A percentile compares a stretch with the other conserved stretches of the same genome.
Conservation (phyloP, 2,888 invertebrate species). For the Pandemis corylana region DNA sequence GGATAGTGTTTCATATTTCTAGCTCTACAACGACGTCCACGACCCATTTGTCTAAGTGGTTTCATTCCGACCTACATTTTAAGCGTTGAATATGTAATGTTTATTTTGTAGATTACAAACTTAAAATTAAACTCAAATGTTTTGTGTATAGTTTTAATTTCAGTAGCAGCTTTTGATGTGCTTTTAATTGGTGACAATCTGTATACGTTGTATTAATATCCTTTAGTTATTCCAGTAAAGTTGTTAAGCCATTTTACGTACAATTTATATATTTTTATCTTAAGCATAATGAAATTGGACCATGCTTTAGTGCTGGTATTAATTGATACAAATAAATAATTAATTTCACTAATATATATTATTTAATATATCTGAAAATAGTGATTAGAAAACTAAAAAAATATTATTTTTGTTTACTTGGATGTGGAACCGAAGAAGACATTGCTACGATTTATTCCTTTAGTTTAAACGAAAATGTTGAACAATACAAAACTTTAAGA, state of each 20-base stretch:
- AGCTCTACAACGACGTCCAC: neutral
- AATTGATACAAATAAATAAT: neutral
- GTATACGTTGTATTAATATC: neutral
- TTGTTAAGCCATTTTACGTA: neutral
- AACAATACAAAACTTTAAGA: neutral
- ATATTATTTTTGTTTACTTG: neutral
- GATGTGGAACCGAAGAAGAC: neutral
- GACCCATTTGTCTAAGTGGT: constrained; percentile 18
- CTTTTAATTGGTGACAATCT: neutral
- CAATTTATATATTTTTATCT: neutral
- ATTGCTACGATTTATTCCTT: neutral
- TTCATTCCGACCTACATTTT: constrained; percentile 10
- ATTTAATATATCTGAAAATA: too few relatives aligned
- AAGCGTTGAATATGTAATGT: constrained; percentile 1
- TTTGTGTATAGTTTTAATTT: neutral
- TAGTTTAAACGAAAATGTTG: neutral
- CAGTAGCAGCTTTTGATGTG: neutral
- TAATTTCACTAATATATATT: too few relatives aligned
- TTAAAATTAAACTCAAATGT: neutral
- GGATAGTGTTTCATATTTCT: constrained; percentile 17
- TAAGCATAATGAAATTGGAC: neutral
- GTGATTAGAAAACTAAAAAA: neutral
- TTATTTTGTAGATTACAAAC: neutral
- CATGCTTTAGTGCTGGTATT: neutral
- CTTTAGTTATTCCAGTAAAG: neutral